A percentile compares a stretch with the other conserved stretches of the same genome.
These are phyloP conservation scores for Leptinotarsa lineolata DNA, from an alignment of 1,140 invertebrate species.

Conservation along the genomic window DNA sequence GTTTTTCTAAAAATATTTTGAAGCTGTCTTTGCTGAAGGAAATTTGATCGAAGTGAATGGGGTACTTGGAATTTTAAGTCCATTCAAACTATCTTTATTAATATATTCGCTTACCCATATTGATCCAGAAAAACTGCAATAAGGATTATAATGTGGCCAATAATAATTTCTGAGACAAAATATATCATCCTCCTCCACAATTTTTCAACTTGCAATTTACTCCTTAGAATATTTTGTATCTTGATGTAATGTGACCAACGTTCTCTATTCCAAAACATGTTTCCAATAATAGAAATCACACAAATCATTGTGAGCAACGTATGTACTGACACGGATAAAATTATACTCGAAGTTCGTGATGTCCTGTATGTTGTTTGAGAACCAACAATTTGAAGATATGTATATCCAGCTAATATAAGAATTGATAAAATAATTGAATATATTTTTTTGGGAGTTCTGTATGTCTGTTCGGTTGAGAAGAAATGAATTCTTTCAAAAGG, in stretches of 20 bases:
- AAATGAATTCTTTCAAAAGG: neutral
- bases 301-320: constrained; percentile 17
- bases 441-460: constrained; percentile 11
- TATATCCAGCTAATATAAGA: constrained; percentile 5
- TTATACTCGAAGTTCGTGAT: constrained; percentile 17
- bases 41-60: too few relatives aligned
- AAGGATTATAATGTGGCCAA: constrained; percentile 13
- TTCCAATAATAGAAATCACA: constrained; percentile 18
- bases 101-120: constrained; percentile 10
- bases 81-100: too few relatives aligned
- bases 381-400: neutral
- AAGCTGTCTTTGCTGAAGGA: too few relatives aligned
- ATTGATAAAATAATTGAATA: constrained; percentile 7
- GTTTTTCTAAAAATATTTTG: too few relatives aligned
- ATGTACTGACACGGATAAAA: neutral
- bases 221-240: constrained; percentile 15
- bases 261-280: constrained; percentile 23
- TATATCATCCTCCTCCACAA: constrained; percentile 13
- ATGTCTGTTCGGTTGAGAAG: neutral
- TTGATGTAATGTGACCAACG: constrained; percentile 17
- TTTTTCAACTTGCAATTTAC: constrained; percentile 4
- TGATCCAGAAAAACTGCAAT: neutral
- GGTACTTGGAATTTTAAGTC: too few relatives aligned
- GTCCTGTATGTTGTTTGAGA: constrained; percentile 1
- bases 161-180: constrained; percentile 13